Evolutionary conservation across 2,888 invertebrate genomes (phyloP).

Genomic region (Brenthis hecate): DNA sequence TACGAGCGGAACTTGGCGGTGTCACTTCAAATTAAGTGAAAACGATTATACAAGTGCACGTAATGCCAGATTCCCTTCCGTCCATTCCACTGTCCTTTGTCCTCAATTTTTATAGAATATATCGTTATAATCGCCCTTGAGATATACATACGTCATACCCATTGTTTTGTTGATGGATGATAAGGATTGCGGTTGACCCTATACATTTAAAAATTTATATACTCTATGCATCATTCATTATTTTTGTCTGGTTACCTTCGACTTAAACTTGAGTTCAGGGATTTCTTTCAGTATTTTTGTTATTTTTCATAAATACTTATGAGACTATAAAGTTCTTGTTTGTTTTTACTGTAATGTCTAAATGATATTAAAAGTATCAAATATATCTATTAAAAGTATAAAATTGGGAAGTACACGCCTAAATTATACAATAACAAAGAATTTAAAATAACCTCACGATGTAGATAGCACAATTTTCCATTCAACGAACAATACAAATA

Average conservation of each 20-base stretch:
- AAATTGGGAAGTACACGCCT: too few species aligned
- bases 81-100: slow-evolving; percentile 7
- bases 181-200: not conserved
- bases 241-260: not conserved
- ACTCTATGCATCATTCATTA: slow-evolving; percentile 6
- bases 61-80: slow-evolving; percentile 8
- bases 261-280: not conserved
- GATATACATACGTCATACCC: slow-evolving; percentile 3
- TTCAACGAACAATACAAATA: too few species aligned
- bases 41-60: slow-evolving; percentile 4
- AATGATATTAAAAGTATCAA: too few species aligned
- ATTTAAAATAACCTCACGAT: too few species aligned
- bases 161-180: slow-evolving; percentile 12
- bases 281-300: too few species aligned
- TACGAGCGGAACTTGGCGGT: slow-evolving; percentile 7
- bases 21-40: slow-evolving; percentile 18
- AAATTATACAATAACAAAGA: too few species aligned
- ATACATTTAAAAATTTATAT: not conserved
- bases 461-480: too few species aligned
- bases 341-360: too few species aligned
- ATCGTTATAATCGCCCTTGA: not conserved
- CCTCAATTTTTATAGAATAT: not conserved
- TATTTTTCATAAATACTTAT: too few species aligned
- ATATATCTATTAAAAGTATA: too few species aligned
- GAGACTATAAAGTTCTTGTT: too few species aligned